phyloP scores from a whole-genome alignment of 35 echinoderm and acorn worm genomes.

The Ptychodera flava region DNA sequence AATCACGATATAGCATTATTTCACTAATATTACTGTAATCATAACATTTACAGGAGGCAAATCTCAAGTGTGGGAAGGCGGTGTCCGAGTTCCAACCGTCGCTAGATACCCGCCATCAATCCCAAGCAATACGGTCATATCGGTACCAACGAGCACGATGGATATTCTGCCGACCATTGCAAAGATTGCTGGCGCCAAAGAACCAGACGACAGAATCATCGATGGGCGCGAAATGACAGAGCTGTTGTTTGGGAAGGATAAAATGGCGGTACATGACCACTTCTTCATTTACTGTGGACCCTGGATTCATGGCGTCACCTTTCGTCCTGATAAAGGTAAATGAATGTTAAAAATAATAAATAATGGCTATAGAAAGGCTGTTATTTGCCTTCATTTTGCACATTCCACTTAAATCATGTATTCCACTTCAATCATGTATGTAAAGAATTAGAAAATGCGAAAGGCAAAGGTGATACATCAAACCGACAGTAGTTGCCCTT shows the following conservation, averaged over 20 bases:
- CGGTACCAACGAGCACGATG: conserved; percentile 65
- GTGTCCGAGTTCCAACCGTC: conserved; percentile 84
- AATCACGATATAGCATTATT: too few species aligned
- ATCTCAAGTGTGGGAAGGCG: conserved; percentile 81
- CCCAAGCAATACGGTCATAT: conserved; percentile 33
- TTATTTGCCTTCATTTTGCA: too few species aligned
- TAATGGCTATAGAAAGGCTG: too few species aligned
- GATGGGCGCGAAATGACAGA: conserved; percentile 83
- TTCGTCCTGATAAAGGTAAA: conserved; percentile 69
- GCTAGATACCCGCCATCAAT: conserved; percentile 68
- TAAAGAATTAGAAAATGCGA: too few species aligned
- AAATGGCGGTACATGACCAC: conserved; percentile 60
- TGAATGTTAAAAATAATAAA: too few species aligned
- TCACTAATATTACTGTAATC: too few species aligned
- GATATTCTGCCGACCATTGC: conserved; percentile 81
- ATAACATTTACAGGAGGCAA: too few species aligned
- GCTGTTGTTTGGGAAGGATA: conserved; percentile 39
- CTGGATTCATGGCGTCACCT: conserved; percentile 75
- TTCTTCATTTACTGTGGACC: conserved; percentile 91
- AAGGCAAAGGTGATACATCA: too few species aligned
- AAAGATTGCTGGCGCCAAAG: conserved; percentile 24
- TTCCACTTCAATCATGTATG: too few species aligned
- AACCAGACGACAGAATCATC: conserved; percentile 50
- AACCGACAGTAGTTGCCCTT: too few species aligned
- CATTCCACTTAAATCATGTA: too few species aligned